Conservation (phyloP, 2,113 vertebrate genomes). For the Andinoacara biseriatus region DNA sequence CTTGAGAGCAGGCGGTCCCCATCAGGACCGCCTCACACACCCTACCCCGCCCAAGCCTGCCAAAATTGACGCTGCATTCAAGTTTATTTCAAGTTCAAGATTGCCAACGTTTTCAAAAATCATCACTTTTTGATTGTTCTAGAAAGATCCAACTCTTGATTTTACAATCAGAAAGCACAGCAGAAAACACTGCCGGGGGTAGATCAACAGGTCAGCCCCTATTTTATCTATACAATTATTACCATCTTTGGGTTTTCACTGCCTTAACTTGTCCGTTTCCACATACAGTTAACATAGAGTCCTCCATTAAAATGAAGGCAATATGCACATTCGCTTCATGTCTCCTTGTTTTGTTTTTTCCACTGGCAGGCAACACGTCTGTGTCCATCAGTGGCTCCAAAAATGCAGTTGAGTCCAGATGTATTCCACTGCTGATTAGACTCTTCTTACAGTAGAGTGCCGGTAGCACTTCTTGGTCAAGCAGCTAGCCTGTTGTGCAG, state of each 20-base stretch:
- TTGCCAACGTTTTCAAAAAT: slow-evolving; percentile 61
- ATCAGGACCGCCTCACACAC: slow-evolving; percentile 34
- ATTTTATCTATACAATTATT: slow-evolving; percentile 35
- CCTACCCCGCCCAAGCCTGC: slow-evolving; percentile 55
- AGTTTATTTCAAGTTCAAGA: slow-evolving; percentile 69
- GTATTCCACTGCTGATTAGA: slow-evolving; percentile 52
- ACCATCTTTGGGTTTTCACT: slow-evolving; percentile 75
- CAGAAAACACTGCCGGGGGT: slow-evolving; percentile 46
- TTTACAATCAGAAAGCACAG: slow-evolving; percentile 63
- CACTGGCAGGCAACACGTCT: slow-evolving; percentile 24
- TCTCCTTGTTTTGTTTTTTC: slow-evolving; percentile 29
- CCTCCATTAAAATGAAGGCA: slow-evolving; percentile 48
- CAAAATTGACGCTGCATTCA: slow-evolving; percentile 49
- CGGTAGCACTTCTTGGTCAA: slow-evolving; percentile 67
- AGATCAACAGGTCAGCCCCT: slow-evolving; percentile 11
- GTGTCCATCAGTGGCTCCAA: slow-evolving; percentile 48
- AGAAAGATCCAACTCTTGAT: slow-evolving; percentile 46
- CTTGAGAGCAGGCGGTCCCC: slow-evolving; percentile 54
- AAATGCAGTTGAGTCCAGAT: slow-evolving; percentile 49
- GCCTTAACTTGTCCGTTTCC: slow-evolving; percentile 45
- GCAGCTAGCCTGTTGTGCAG: slow-evolving; percentile 70
- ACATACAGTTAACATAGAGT: slow-evolving; percentile 52
- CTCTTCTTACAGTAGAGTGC: slow-evolving; percentile 52
- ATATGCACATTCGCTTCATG: slow-evolving; percentile 58
- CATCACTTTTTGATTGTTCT: slow-evolving; percentile 72